Conservation (phyloP, 2,113 vertebrate genomes). For the Pangasianodon gigas region DNA sequence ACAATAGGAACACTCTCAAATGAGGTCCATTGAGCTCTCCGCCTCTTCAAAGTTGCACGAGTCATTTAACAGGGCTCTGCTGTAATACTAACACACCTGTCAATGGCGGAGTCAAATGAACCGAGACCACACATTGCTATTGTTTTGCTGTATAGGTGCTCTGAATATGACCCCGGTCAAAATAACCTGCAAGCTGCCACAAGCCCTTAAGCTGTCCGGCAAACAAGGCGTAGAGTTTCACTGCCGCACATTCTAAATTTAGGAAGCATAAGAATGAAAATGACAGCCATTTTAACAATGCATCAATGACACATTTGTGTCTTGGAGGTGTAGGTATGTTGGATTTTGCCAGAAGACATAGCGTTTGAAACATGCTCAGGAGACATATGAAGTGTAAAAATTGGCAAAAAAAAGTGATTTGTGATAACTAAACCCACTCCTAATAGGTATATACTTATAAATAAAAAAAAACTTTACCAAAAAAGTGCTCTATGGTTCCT, state of each 20-base stretch:
- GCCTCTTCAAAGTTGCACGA: constrained; percentile 84
- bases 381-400: not conserved
- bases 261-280: constrained; percentile 25
- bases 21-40: constrained; percentile 16
- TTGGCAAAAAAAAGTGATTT: not conserved
- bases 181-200: constrained; percentile 26
- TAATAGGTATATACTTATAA: not conserved
- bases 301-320: not conserved
- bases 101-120: constrained; percentile 70
- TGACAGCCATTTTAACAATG: not conserved
- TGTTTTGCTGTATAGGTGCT: constrained; percentile 45
- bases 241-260: constrained; percentile 25
- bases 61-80: constrained; percentile 76
- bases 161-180: constrained; percentile 49
- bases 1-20: constrained; percentile 28
- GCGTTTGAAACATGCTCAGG: not conserved
- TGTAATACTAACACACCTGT: constrained; percentile 65
- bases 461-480: not conserved
- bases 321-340: not conserved
- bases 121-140: constrained; percentile 69
- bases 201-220: constrained; percentile 29
- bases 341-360: not conserved
- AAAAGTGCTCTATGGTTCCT: not conserved
- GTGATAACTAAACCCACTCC: not conserved
- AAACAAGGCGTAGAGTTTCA: constrained; percentile 30